These are phyloP conservation scores for Euwallacea fornicatus DNA, from an alignment of 1,140 invertebrate genomes.

Conservation along the genomic window DNA sequence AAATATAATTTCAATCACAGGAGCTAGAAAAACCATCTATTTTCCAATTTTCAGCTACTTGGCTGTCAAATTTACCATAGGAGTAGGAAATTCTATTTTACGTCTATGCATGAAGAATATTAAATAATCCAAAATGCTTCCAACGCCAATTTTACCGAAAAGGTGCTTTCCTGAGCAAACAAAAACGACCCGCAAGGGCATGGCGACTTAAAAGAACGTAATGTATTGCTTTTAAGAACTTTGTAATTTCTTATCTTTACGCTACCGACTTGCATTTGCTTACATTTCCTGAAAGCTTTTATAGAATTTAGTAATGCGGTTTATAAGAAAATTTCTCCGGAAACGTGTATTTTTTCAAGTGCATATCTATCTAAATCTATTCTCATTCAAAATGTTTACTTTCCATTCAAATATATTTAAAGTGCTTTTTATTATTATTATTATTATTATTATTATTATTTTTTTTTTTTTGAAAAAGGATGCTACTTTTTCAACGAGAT, in stretches of 20 bases:
- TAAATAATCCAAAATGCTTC: conserved; percentile 1
- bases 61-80: conserved; percentile 1
- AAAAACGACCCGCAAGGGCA: neutral
- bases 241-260: conserved; percentile 3
- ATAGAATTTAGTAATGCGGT: neutral
- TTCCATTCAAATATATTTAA: too few relatives aligned
- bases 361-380: too few relatives aligned
- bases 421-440: too few relatives aligned
- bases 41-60: conserved; percentile 3
- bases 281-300: conserved; percentile 10
- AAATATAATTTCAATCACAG: too few relatives aligned
- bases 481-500: too few relatives aligned
- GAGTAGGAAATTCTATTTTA: neutral
- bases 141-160: neutral
- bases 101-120: conserved; percentile 1
- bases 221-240: conserved; percentile 5
- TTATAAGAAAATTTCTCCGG: neutral
- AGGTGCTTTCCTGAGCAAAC: neutral
- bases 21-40: neutral
- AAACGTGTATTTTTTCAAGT: too few relatives aligned
- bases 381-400: too few relatives aligned
- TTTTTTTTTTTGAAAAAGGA: too few relatives aligned
- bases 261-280: neutral
- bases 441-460: too few relatives aligned
- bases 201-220: neutral